Percentiles rank a stretch among this genome's conserved stretches.
These are phyloP conservation scores for Sinodicranocentrus sp. DNA, from an alignment of 2,888 invertebrate species.

Conservation along the genomic window DNA sequence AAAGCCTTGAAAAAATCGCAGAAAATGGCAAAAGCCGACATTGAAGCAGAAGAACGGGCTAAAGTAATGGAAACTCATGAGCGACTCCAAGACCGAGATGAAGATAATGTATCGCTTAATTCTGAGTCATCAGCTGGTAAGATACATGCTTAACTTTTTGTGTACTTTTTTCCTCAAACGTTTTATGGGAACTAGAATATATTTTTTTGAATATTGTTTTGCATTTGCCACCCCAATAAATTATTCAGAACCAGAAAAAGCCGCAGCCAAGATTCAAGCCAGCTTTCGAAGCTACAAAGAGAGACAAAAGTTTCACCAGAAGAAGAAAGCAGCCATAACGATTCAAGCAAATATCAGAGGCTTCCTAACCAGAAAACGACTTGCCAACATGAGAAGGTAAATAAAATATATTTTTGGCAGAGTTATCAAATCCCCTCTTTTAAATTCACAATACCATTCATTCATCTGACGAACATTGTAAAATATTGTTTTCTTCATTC, in stretches of 20 bases:
- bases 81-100: slow-evolving; percentile 19
- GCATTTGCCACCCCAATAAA: neutral
- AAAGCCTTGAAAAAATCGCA: slow-evolving; percentile 24
- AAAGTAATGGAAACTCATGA: slow-evolving; percentile 36
- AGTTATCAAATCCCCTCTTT: neutral
- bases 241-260: slow-evolving; percentile 40
- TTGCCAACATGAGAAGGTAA: slow-evolving; percentile 70
- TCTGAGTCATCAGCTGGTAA: neutral
- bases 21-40: neutral
- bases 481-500: too few species aligned
- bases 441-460: neutral
- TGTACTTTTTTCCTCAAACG: too few species aligned
- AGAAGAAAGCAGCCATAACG: slow-evolving; percentile 67
- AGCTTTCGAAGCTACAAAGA: slow-evolving; percentile 70
- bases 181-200: too few species aligned
- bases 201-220: neutral
- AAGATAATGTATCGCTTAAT: neutral
- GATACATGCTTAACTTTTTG: neutral
- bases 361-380: slow-evolving; percentile 70
- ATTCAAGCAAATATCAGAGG: slow-evolving; percentile 73
- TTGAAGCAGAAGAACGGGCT: neutral
- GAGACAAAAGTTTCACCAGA: slow-evolving; percentile 57
- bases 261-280: slow-evolving; percentile 74
- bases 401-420: neutral
- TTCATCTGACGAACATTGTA: neutral